A percentile compares a stretch with the other conserved stretches of the same genome.
These are phyloP conservation scores for Hippocampus barbouri DNA, from an alignment of 2,113 vertebrate species.

Conservation along the genomic window DNA sequence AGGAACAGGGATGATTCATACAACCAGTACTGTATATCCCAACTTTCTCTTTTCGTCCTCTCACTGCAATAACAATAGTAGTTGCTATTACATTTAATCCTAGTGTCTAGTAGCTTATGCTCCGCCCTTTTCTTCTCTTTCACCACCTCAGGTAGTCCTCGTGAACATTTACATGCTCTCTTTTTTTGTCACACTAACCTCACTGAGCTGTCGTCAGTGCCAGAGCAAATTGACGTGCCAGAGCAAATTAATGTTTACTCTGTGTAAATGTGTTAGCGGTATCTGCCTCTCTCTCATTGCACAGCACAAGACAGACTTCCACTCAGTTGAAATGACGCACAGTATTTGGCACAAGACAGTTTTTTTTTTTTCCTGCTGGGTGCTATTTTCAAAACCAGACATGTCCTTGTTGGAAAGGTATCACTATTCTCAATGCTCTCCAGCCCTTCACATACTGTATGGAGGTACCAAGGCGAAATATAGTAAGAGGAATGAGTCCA, in stretches of 20 bases:
- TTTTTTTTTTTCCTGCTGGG: slow-evolving; percentile 11
- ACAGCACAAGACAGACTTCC: neutral
- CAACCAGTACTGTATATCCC: slow-evolving; percentile 16
- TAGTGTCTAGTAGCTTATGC: slow-evolving; percentile 38
- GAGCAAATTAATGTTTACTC: slow-evolving; percentile 34
- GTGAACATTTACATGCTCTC: slow-evolving; percentile 52
- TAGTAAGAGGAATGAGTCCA: slow-evolving; percentile 35
- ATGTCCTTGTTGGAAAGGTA: neutral
- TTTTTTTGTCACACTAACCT: slow-evolving; percentile 64
- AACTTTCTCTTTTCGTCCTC: slow-evolving; percentile 22
- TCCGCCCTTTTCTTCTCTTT: slow-evolving; percentile 32
- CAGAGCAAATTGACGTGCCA: slow-evolving; percentile 1
- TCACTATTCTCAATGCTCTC: slow-evolving; percentile 19
- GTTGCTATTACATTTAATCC: slow-evolving; percentile 42
- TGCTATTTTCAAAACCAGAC: slow-evolving; percentile 10
- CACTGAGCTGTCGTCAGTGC: slow-evolving; percentile 35
- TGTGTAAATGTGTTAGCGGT: slow-evolving; percentile 48
- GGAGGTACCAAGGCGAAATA: slow-evolving; percentile 35
- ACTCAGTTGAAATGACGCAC: neutral
- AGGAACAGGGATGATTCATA: slow-evolving; percentile 46
- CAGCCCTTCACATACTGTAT: slow-evolving; percentile 8
- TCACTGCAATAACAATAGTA: slow-evolving; percentile 54
- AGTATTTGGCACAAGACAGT: slow-evolving; percentile 4
- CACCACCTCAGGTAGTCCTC: slow-evolving; percentile 43
- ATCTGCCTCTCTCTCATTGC: neutral